These are phyloP conservation scores for Drosophila lini DNA, from an alignment of 1,140 invertebrate genomes.

Conservation along the genomic window DNA sequence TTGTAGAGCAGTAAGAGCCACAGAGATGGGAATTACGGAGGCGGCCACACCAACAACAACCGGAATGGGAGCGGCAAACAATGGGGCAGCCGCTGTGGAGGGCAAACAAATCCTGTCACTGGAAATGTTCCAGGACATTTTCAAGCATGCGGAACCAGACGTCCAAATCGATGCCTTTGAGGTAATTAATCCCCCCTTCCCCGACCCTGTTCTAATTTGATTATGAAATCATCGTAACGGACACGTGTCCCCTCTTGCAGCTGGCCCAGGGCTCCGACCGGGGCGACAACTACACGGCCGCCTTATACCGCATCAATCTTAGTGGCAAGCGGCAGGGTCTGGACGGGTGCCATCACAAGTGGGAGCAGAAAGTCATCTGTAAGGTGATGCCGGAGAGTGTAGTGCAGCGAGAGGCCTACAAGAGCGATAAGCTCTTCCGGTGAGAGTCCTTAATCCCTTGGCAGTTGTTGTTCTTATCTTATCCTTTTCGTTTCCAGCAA, in stretches of 20 bases:
- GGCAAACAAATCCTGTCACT: slow-evolving; percentile 65
- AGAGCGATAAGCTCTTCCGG: slow-evolving; percentile 88
- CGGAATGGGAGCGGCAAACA: slow-evolving; percentile 52
- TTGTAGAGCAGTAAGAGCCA: slow-evolving; percentile 1
- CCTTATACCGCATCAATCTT: slow-evolving; percentile 88
- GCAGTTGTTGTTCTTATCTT: neutral
- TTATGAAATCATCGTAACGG: slow-evolving; percentile 13
- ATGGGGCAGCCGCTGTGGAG: slow-evolving; percentile 26
- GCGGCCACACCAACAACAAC: slow-evolving; percentile 35
- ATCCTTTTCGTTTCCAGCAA: slow-evolving; percentile 84
- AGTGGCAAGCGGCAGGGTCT: slow-evolving; percentile 85
- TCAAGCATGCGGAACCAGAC: slow-evolving; percentile 72
- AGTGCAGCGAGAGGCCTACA: slow-evolving; percentile 87
- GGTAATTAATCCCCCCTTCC: slow-evolving; percentile 35
- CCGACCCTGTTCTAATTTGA: neutral
- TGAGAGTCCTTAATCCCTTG: slow-evolving; percentile 29
- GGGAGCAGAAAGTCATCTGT: slow-evolving; percentile 88
- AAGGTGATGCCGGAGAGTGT: slow-evolving; percentile 88
- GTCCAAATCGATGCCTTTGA: slow-evolving; percentile 79
- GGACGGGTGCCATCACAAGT: slow-evolving; percentile 84
- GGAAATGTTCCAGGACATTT: slow-evolving; percentile 76
- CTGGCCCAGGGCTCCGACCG: slow-evolving; percentile 88
- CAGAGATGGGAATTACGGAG: slow-evolving; percentile 77
- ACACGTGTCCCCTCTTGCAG: slow-evolving; percentile 71
- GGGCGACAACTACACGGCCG: slow-evolving; percentile 90